Evolutionary conservation across 2,797 vertebrate genomes (phyloP), one percentile per base, ranked within the genome.

Genomic region (Trachurus trachurus): DNA sequence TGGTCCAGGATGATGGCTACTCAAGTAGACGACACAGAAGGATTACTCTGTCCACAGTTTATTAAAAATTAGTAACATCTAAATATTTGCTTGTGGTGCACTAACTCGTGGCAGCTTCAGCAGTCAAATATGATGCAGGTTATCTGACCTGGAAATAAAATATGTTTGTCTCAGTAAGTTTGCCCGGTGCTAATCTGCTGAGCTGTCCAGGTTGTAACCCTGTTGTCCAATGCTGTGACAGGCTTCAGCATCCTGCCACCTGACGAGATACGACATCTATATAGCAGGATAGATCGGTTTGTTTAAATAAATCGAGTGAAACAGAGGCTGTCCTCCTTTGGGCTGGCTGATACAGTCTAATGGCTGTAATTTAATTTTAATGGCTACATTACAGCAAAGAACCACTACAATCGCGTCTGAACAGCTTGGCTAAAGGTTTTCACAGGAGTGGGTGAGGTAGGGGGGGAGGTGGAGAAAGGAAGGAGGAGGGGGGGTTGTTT

Each of bases 301-400:
- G 6, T 5, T 1, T 66, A 49, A 66, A 61, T 0, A 42, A 4
- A 61, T 9, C 9, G 21, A n/a, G 6, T 2, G 1, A 31, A 54
- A 15, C 47, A 50, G n/a, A n/a, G 49, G n/a, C 61, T 45, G 26
- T 16, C 13, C 4, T n/a, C 42, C 37, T 65, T 2, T 45, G 26
- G 60, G 50, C 70, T 49, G 56, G 1, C 5, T 39, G 16, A 56
- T 50, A 10, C 11, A 16, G 52, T 37, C 42, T 70, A 68, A 65
- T 49, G 49, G 40, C 9, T 37, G 13, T 75, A 52, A 74, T 62
- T 71, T 71, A 13, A 67, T 56, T 56, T 39, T 66, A 78, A 80
- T 29, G 44, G 29, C 10, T 19, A 11, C 26, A 62, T 61, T 22
- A 45, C 31, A 52, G 34, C 11, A 2, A 21, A 26, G 54, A 31